Evolutionary conservation across 2,888 invertebrate species (phyloP), one percentile per base, ranked within the genome.

Genomic region (Luperina nickerlii): DNA sequence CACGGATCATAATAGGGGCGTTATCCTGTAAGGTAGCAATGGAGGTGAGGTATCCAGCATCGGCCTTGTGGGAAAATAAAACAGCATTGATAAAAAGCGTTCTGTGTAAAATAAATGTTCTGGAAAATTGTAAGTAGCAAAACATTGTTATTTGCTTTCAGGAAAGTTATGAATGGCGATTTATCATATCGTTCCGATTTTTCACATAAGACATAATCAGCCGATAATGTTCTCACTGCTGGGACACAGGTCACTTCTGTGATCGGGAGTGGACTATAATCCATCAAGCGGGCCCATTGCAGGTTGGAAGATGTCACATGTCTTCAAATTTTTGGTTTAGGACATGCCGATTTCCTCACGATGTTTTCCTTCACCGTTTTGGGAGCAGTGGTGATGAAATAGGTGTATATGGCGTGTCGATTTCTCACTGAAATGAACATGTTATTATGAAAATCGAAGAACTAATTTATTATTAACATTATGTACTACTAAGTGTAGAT

Each of bases 21-120:
- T 85, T 86, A 84, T 86, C 63, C 62, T 70, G 45, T 65, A 84
- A 78, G 72, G 45, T 81, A 82, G 87, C 74, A 85, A 85, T 80
- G 75, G n/a, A 13, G 32, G 45, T 20, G n/a, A 42, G 65, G 63
- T 32, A 65, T 68, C 62, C 45, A 68, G 18, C 42, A 13, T 60
- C n/a, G 69, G 71, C 11, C 70, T 72, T n/a, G 24, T 60, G n/a
- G n/a, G 11, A 62, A 67, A 81, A 73, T 0, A 20, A 70, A 81
- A 74, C 63, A 32, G 54, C 67, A 77, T 79, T 72, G 62, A 32
- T 13, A 15, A 13, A 13, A 60, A 32, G 32, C 32, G 13, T 32
- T 32, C 15, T 71, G 27, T 1, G 7, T 6, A 32, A 20, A 54
- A 54, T 54, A 3, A 54, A 54, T 54, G 54, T 54, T 0, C 9